A percentile compares a stretch with the other conserved stretches of the same genome.
Evolutionary conservation across 92 coral and sea anemone species (phyloP).

Genomic region (Nematostella vectensis): DNA sequence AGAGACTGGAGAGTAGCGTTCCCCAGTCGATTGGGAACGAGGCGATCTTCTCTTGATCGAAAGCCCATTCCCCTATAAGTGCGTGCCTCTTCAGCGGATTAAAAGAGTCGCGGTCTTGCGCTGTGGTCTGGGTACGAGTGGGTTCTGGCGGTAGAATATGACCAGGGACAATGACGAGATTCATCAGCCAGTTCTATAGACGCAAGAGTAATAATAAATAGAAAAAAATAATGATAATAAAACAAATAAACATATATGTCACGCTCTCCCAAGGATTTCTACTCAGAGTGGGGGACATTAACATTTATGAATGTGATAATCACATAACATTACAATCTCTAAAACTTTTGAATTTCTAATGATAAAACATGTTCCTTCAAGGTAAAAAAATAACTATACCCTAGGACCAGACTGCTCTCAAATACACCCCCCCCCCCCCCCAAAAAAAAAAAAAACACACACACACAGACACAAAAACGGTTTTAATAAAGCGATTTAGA

Average conservation of each 20-base stretch:
- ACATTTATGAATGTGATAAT: too few species aligned
- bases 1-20: conserved; percentile 58
- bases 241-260: not conserved
- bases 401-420: too few species aligned
- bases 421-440: too few species aligned
- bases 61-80: conserved; percentile 81
- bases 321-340: too few species aligned
- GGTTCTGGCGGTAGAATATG: conserved; percentile 75
- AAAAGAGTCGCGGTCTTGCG: conserved; percentile 24
- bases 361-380: too few species aligned
- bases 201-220: conserved; percentile 1
- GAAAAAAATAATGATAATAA: too few species aligned
- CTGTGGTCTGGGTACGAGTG: conserved; percentile 22
- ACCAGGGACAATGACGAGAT: conserved; percentile 72
- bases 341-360: too few species aligned
- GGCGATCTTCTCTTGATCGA: conserved; percentile 78
- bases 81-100: conserved; percentile 61
- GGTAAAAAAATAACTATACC: too few species aligned
- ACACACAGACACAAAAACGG: too few species aligned
- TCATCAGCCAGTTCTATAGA: conserved; percentile 80
- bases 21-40: conserved; percentile 91
- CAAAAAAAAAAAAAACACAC: too few species aligned
- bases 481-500: too few species aligned
- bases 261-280: not conserved
- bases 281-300: not conserved